These are phyloP conservation scores for Hylaea fasciaria DNA, from an alignment of 2,888 invertebrate genomes.

Conservation along the genomic window DNA sequence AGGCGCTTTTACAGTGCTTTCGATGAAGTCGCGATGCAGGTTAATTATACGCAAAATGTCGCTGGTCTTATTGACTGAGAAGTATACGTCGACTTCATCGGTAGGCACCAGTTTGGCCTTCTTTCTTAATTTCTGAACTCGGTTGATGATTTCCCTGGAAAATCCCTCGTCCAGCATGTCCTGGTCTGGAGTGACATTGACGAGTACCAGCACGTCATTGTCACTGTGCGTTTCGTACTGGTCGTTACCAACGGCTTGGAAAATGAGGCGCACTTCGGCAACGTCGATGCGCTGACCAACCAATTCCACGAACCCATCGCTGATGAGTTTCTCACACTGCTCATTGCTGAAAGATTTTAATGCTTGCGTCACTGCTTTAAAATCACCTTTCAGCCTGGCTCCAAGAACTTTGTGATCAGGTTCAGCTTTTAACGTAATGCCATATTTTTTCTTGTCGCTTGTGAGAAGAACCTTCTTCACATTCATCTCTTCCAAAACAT, in stretches of 20 bases:
- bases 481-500: conserved; percentile 97
- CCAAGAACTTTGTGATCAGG: conserved; percentile 97
- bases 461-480: conserved; percentile 93
- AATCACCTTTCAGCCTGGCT: conserved; percentile 93
- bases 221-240: conserved; percentile 96
- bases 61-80: conserved; percentile 85
- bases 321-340: conserved; percentile 91
- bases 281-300: conserved; percentile 91
- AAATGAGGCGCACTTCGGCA: conserved; percentile 93
- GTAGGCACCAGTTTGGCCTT: conserved; percentile 96
- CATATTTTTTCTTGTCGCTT: conserved; percentile 96
- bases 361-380: conserved; percentile 93
- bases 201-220: conserved; percentile 93
- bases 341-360: too few species aligned
- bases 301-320: conserved; percentile 89
- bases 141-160: conserved; percentile 97
- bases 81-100: conserved; percentile 94
- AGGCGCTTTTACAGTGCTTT: conserved; percentile 92
- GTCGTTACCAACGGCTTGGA: conserved; percentile 88
- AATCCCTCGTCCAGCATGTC: conserved; percentile 97
- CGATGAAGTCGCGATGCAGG: conserved; percentile 91
- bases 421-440: conserved; percentile 95
- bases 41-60: conserved; percentile 88
- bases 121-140: conserved; percentile 98
- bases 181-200: conserved; percentile 95